Percentiles rank a stretch among this genome's conserved stretches.
Evolutionary conservation across 2,888 invertebrate genomes (phyloP).

Genomic region (Andrena haemorrhoa): DNA sequence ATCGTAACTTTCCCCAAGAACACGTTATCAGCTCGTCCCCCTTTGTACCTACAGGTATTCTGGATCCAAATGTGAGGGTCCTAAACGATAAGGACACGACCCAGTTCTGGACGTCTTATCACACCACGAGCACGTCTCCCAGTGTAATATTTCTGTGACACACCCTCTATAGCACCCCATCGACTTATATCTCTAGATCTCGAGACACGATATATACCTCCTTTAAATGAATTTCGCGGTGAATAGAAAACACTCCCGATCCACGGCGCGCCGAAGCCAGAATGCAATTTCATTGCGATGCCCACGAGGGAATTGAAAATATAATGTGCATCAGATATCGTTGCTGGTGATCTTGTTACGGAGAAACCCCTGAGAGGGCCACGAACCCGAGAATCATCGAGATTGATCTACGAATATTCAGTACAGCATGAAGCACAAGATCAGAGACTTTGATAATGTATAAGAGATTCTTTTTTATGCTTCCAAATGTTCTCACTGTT

Average conservation of each 20-base stretch:
- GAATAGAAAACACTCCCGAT: slow-evolving; percentile 52
- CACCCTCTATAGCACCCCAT: slow-evolving; percentile 22
- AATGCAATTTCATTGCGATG: slow-evolving; percentile 48
- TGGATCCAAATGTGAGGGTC: slow-evolving; percentile 30
- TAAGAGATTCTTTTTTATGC: neutral
- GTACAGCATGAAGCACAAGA: neutral
- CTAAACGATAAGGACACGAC: slow-evolving; percentile 18
- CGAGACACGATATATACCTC: slow-evolving; percentile 43
- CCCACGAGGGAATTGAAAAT: slow-evolving; percentile 49
- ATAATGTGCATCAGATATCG: slow-evolving; percentile 45
- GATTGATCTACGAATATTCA: slow-evolving; percentile 50
- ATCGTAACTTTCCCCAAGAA: slow-evolving; percentile 4
- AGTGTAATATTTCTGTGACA: slow-evolving; percentile 36
- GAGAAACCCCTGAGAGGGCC: slow-evolving; percentile 16
- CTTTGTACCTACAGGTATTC: neutral
- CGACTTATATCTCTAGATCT: slow-evolving; percentile 53
- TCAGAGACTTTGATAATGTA: slow-evolving; percentile 1
- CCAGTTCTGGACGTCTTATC: slow-evolving; percentile 32
- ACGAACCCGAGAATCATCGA: slow-evolving; percentile 23
- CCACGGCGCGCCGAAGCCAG: slow-evolving; percentile 10
- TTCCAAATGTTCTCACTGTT: no score
- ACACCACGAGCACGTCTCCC: slow-evolving; percentile 9
- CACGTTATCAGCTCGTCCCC: neutral
- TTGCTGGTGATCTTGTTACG: slow-evolving; percentile 49
- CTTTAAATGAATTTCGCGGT: slow-evolving; percentile 55